A percentile compares a stretch with the other conserved stretches of the same genome.
phyloP scores from a whole-genome alignment of 2,888 invertebrate species.

The Clitarchus hookeri region DNA sequence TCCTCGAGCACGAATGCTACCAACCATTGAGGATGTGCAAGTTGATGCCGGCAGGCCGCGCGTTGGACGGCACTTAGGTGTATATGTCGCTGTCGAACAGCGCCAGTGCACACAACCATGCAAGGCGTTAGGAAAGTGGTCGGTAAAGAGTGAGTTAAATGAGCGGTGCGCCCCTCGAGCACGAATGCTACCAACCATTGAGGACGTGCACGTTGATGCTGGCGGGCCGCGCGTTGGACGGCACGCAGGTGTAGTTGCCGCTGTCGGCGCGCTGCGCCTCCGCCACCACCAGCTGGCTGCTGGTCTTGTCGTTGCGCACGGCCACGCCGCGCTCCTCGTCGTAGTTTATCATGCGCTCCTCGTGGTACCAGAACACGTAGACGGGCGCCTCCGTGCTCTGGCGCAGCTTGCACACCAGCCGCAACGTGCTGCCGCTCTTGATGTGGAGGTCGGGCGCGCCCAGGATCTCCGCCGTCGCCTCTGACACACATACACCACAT shows the following conservation, averaged over 20 bases:
- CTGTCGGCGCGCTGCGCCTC: slow-evolving; percentile 72
- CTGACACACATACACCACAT: slow-evolving; percentile 51
- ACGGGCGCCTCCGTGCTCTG: slow-evolving; percentile 70
- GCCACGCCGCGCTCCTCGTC: slow-evolving; percentile 84
- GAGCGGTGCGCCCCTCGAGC: too few relatives aligned
- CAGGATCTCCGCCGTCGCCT: slow-evolving; percentile 71
- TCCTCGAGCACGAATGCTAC: too few relatives aligned
- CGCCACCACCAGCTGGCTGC: slow-evolving; percentile 70
- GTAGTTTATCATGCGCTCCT: slow-evolving; percentile 91
- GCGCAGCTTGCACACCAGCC: slow-evolving; percentile 70
- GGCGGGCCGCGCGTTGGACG: slow-evolving; percentile 85
- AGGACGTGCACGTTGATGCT: slow-evolving; percentile 89
- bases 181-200: slow-evolving; percentile 64
- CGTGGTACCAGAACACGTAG: slow-evolving; percentile 71
- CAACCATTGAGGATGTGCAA: too few relatives aligned
- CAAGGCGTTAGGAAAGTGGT: too few relatives aligned
- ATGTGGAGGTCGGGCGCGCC: slow-evolving; percentile 73
- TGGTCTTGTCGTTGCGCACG: slow-evolving; percentile 79
- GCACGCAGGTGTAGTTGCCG: slow-evolving; percentile 87
- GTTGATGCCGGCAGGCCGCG: too few relatives aligned
- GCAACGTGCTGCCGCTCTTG: slow-evolving; percentile 71
- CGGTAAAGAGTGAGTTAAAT: too few relatives aligned
- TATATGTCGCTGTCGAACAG: too few relatives aligned
- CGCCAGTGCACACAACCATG: too few relatives aligned
- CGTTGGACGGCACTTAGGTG: too few relatives aligned